Percentiles rank a stretch among this genome's conserved stretches.
Evolutionary conservation across 2,888 invertebrate genomes (phyloP).

Genomic region (Linnaemya tessellans): DNA sequence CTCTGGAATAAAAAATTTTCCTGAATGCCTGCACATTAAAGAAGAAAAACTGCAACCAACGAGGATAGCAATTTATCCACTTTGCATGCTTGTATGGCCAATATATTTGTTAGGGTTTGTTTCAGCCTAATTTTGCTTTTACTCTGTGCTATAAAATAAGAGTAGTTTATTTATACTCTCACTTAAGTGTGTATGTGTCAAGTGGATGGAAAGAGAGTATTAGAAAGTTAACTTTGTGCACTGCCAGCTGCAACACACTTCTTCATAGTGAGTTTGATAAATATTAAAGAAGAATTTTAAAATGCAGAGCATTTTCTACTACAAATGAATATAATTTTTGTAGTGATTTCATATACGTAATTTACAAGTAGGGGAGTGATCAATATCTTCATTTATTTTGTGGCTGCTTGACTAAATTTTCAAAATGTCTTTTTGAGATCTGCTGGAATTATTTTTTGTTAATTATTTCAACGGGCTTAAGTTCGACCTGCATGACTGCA

Average conservation of each 20-base stretch:
- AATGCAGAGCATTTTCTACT: slow-evolving; percentile 1
- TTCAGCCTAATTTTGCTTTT: slow-evolving; percentile 55
- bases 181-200: neutral
- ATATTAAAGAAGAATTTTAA: slow-evolving; percentile 4
- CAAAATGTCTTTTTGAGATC: slow-evolving; percentile 58
- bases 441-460: slow-evolving; percentile 6
- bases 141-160: slow-evolving; percentile 1
- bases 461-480: too few species aligned
- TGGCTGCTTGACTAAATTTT: slow-evolving; percentile 59
- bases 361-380: slow-evolving; percentile 55
- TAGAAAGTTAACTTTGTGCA: slow-evolving; percentile 49
- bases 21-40: neutral
- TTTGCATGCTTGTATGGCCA: neutral
- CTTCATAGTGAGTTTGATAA: slow-evolving; percentile 1
- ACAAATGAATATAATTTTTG: neutral
- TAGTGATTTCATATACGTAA: slow-evolving; percentile 1
- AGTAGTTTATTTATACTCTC: slow-evolving; percentile 31
- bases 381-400: slow-evolving; percentile 50
- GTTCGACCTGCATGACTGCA: too few species aligned
- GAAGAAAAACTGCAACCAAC: neutral
- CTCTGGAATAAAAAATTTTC: too few species aligned
- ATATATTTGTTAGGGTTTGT: neutral
- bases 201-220: neutral
- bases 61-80: neutral
- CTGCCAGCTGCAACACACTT: neutral